Percentiles rank a stretch among this genome's conserved stretches.
These are phyloP conservation scores for Mungos mungo DNA, from an alignment of 2,113 vertebrate genomes.

Conservation along the genomic window DNA sequence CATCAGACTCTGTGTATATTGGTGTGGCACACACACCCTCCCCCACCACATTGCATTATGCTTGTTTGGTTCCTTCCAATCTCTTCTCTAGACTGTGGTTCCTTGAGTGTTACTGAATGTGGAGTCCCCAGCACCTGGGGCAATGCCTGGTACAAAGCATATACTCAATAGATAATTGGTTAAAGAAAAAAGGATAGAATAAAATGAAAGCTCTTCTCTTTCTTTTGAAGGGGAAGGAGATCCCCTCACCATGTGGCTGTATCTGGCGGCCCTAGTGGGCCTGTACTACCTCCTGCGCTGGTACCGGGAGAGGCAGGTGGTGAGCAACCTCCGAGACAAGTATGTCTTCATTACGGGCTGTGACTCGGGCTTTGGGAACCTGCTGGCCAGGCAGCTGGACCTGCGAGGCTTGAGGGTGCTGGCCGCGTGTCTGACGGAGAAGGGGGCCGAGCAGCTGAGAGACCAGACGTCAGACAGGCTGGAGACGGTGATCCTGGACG, in stretches of 20 bases:
- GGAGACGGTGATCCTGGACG: not conserved
- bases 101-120: not conserved
- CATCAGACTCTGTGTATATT: not conserved
- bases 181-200: not conserved
- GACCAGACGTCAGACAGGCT: not conserved
- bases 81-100: not conserved
- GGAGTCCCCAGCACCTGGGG: not conserved
- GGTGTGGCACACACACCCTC: not conserved
- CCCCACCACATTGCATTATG: not conserved
- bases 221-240: not conserved
- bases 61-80: not conserved
- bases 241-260: not conserved
- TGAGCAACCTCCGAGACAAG: constrained; percentile 75
- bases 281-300: constrained; percentile 52
- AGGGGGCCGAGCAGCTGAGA: not conserved
- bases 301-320: constrained; percentile 42
- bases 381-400: not conserved
- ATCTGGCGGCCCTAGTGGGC: not conserved
- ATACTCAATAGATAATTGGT: not conserved
- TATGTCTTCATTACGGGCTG: constrained; percentile 83
- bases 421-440: not conserved
- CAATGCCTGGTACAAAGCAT: not conserved
- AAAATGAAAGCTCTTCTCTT: constrained; percentile 25
- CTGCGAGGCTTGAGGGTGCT: not conserved
- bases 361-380: not conserved